Percentiles rank a stretch among this genome's conserved stretches.
Evolutionary conservation across 1,140 invertebrate genomes (phyloP).

Genomic region (Lineus longissimus): DNA sequence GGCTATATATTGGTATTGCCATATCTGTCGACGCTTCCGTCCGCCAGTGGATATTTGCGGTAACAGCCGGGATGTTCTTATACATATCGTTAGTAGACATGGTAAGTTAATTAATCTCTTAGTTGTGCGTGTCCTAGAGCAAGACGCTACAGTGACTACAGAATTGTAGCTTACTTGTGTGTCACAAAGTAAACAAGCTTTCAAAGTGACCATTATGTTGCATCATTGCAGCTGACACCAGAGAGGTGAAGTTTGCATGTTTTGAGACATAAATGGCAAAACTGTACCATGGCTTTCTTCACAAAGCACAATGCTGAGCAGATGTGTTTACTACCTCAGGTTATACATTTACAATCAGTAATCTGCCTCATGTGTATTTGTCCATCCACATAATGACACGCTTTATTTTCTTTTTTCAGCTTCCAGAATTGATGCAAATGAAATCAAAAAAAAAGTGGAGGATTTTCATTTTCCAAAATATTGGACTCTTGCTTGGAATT

Average conservation of each 20-base stretch:
- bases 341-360: too few species aligned
- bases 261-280: too few species aligned
- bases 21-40: conserved; percentile 39
- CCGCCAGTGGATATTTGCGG: conserved; percentile 60
- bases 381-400: too few species aligned
- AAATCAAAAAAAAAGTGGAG: not conserved
- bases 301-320: too few species aligned
- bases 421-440: conserved; percentile 5
- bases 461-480: conserved; percentile 60
- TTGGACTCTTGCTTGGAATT: conserved; percentile 73
- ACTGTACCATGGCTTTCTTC: too few species aligned
- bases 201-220: not conserved
- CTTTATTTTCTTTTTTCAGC: conserved; percentile 15
- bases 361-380: too few species aligned
- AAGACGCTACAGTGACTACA: not conserved
- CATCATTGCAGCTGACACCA: not conserved
- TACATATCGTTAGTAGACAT: conserved; percentile 64
- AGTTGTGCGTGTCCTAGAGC: not conserved
- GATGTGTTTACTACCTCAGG: too few species aligned
- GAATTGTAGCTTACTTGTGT: not conserved
- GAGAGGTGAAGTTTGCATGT: not conserved
- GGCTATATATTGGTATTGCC: conserved; percentile 60
- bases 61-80: conserved; percentile 64
- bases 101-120: conserved; percentile 48
- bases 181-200: not conserved